Conservation (phyloP, 2,888 invertebrate genomes). For the Drosophila paracracens region DNA sequence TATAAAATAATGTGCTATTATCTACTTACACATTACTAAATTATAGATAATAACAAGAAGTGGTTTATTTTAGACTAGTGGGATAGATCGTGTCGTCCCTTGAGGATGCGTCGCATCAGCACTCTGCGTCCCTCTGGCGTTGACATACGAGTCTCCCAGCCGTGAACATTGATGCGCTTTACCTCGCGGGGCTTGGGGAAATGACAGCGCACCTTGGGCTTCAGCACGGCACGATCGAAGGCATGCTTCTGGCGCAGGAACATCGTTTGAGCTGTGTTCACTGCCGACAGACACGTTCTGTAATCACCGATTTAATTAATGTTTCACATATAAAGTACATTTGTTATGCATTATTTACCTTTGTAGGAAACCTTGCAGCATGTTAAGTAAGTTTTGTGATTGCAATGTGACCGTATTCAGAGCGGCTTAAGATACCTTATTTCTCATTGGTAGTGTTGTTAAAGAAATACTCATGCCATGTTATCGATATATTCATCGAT, state of each 20-base stretch:
- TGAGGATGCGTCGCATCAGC: conserved; percentile 91
- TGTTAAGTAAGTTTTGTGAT: conserved; percentile 61
- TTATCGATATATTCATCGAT: conserved; percentile 13
- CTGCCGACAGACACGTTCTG: conserved; percentile 61
- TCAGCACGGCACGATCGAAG: conserved; percentile 78
- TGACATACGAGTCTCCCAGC: conserved; percentile 89
- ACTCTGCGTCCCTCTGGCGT: conserved; percentile 89
- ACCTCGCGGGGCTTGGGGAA: conserved; percentile 92
- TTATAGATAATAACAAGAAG: not conserved
- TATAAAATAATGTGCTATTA: not conserved
- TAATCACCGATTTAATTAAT: not conserved
- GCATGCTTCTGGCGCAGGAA: conserved; percentile 79
- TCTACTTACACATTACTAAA: not conserved
- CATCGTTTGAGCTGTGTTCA: conserved; percentile 62
- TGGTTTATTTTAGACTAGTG: conserved; percentile 85
- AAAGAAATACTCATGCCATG: not conserved
- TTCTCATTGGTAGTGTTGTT: conserved; percentile 20
- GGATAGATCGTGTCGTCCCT: conserved; percentile 89
- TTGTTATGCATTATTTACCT: conserved; percentile 58
- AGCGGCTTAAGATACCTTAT: not conserved
- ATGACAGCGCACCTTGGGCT: conserved; percentile 85
- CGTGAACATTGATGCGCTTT: conserved; percentile 89
- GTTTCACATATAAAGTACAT: conserved; percentile 20
- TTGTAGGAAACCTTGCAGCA: conserved; percentile 70
- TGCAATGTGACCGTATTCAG: conserved; percentile 17